These are phyloP conservation scores for Nomada fabriciana DNA, from an alignment of 2,888 invertebrate genomes.

Conservation along the genomic window DNA sequence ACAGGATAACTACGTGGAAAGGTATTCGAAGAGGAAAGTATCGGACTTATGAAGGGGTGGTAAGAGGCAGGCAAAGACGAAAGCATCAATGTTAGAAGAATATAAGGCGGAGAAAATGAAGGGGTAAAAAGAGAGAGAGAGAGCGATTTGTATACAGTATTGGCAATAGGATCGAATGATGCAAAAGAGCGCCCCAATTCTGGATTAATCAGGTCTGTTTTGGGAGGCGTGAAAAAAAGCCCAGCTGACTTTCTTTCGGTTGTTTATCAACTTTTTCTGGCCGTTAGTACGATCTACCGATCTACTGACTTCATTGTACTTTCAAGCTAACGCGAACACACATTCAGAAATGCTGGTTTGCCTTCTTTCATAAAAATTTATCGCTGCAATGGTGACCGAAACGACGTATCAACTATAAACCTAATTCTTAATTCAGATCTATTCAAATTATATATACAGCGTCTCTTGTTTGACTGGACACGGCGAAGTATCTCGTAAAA, in stretches of 20 bases:
- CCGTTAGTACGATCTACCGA: conserved; percentile 53
- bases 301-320: conserved; percentile 25
- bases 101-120: conserved; percentile 20
- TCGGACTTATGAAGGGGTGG: background rate
- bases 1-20: background rate
- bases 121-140: conserved; percentile 38
- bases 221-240: conserved; percentile 64
- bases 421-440: no score
- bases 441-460: no score
- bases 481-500: no score
- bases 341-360: no score
- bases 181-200: conserved; percentile 66
- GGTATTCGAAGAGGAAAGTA: background rate
- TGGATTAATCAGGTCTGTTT: conserved; percentile 60
- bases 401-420: no score
- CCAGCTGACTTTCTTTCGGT: conserved; percentile 58
- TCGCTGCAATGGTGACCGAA: background rate
- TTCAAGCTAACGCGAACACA: no score
- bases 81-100: conserved; percentile 23
- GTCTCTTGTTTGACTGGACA: no score
- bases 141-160: conserved; percentile 14
- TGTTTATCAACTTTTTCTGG: conserved; percentile 57
- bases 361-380: no score
- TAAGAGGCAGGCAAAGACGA: conserved; percentile 14
- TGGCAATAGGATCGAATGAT: conserved; percentile 59